Evolutionary conservation across 2,888 invertebrate genomes (phyloP), one percentile per base, ranked within the genome.

Genomic region (Automeris io): DNA sequence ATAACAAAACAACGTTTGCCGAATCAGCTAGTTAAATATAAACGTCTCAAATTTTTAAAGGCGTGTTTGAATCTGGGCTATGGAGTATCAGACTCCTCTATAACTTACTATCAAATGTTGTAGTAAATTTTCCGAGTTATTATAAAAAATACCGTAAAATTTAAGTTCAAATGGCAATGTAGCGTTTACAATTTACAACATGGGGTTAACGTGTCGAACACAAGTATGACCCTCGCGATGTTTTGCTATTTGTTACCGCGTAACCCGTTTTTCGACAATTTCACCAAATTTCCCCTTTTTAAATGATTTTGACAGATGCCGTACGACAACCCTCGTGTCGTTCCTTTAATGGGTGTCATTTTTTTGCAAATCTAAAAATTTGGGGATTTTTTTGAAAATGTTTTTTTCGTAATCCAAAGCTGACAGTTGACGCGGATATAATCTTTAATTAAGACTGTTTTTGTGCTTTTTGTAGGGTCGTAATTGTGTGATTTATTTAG

Each of bases 361-460:
- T 58, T 74, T 73, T 59, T 26, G 13, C 3, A 26, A 26, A 26
- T 13, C 54, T 52, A 54, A 60, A 75, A 77, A 78, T 55, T 43
- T 47, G 39, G 58, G 46, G 48, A 64, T 71, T 79, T 73, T 71
- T 67, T 64, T 52, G 51, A 58, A 61, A 60, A 47, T 49, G 21
- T 46, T 72, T 78, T 76, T 73, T 69, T 65, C 64, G 54, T 63
- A 73, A 70, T 77, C 72, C 64, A 82, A 83, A 86, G 81, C 82
- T 63, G 85, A 83, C 85, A 83, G 80, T 83, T 86, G 85, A 86
- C 85, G 85, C 85, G 82, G 57, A 85, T 61, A 77, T 85, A 86
- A 86, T 86, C 83, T 81, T 81, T 79, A 85, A 86, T 83, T 82
- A 82, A 79, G 77, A 78, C 65, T 72, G 70, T 76, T 83, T 77